These are phyloP conservation scores for Akabosia matsudoensis DNA, from an alignment of 1,140 invertebrate species.

Conservation along the genomic window DNA sequence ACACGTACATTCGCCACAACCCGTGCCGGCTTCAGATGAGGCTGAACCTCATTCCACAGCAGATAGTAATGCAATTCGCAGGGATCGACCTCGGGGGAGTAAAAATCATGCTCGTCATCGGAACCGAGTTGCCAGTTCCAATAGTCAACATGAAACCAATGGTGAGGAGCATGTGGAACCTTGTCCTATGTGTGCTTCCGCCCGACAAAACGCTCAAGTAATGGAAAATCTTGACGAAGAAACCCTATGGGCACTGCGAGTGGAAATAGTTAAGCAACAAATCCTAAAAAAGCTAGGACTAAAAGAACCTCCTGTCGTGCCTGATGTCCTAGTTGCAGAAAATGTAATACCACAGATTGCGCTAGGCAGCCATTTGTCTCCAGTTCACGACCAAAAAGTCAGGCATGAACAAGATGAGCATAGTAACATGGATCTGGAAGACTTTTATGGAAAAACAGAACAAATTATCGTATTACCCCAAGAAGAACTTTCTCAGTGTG, in stretches of 20 bases:
- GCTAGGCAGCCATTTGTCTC: slow-evolving; percentile 61
- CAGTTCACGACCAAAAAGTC: slow-evolving; percentile 52
- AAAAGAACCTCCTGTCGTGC: slow-evolving; percentile 65
- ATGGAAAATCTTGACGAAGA: background rate
- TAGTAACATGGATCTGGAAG: slow-evolving; percentile 54
- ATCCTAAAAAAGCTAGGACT: slow-evolving; percentile 72
- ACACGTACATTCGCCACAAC: background rate
- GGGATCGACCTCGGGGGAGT: background rate
- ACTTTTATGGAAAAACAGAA: slow-evolving; percentile 73
- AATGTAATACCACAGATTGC: slow-evolving; percentile 66
- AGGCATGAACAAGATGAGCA: slow-evolving; percentile 51
- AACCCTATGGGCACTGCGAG: slow-evolving; percentile 26
- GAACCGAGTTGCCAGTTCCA: background rate
- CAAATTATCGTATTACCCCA: slow-evolving; percentile 73
- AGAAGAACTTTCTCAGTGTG: slow-evolving; percentile 55
- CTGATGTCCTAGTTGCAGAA: slow-evolving; percentile 50
- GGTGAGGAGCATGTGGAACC: background rate
- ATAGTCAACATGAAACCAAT: background rate
- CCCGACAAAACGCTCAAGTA: background rate
- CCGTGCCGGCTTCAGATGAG: background rate
- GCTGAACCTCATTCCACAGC: background rate
- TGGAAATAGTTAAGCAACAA: slow-evolving; percentile 74
- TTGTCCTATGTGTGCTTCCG: slow-evolving; percentile 12
- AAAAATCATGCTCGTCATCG: background rate
- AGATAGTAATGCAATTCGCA: background rate